Evolutionary conservation across 2,888 invertebrate species (phyloP).

Genomic region (Trilocha varians): DNA sequence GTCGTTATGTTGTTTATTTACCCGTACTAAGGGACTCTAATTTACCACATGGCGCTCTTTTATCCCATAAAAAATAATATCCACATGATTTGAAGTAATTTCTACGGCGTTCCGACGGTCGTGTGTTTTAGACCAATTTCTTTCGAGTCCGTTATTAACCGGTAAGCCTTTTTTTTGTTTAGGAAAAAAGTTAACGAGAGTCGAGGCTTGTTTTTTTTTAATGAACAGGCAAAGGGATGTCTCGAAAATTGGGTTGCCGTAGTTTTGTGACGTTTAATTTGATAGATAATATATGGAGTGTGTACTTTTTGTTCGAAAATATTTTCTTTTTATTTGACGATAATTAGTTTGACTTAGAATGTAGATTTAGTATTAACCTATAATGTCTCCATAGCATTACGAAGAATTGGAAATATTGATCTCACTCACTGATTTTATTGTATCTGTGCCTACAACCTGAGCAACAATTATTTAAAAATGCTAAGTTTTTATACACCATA

Average conservation of each 20-base stretch:
- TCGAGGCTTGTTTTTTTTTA: constrained; percentile 28
- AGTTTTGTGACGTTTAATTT: constrained; percentile 1
- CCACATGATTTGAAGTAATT: constrained; percentile 67
- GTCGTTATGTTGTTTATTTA: constrained; percentile 62
- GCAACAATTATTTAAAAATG: too few relatives aligned
- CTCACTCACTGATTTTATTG: too few relatives aligned
- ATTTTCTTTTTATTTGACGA: not conserved
- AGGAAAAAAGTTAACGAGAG: constrained; percentile 51
- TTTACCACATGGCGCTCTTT: constrained; percentile 64
- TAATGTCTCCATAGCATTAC: too few relatives aligned
- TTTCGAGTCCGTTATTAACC: constrained; percentile 52
- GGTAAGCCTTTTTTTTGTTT: constrained; percentile 45
- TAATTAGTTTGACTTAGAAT: too few relatives aligned
- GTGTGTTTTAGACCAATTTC: constrained; percentile 62
- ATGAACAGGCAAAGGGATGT: constrained; percentile 23
- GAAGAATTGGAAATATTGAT: too few relatives aligned
- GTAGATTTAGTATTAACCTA: too few relatives aligned
- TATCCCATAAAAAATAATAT: constrained; percentile 57
- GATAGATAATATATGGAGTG: not conserved
- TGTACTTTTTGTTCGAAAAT: not conserved
- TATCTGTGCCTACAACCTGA: too few relatives aligned
- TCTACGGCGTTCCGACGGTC: constrained; percentile 59
- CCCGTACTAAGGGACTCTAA: constrained; percentile 53
- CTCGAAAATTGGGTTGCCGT: constrained; percentile 9
- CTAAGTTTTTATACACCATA: too few relatives aligned